Base-by-base conservation (phyloP, 2,113 vertebrate genomes). In the Corydoras maculifer region DNA sequence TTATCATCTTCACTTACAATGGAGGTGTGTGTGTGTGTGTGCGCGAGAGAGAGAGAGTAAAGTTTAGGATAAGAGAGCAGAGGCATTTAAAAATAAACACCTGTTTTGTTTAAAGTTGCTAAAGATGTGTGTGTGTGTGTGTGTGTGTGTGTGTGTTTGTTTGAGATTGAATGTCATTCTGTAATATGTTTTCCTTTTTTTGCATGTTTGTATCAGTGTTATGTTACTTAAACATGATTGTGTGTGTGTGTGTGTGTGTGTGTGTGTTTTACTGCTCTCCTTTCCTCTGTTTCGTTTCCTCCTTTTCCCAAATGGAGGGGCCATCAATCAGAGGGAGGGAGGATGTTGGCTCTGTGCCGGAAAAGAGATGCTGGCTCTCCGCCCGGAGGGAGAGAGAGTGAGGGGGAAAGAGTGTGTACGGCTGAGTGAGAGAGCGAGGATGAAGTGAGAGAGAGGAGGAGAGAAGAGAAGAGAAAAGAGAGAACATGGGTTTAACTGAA, bases 281-380 rank as follows among this genome's bases (percentile, higher is more conserved):
- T 66, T 32, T 53, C 10, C 79, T 77, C 75, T 81, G 65, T 84
- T 84, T 82, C 81, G 73, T 81, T 83, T 86, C 83, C 81, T 84
- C 77, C 83, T 82, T 79, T 87, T 84, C 79, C 82, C 81, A 74
- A 87, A 86, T 85, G 81, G 84, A 84, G 84, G 83, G 85, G 81
- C 86, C 86, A 90, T 88, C 88, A 88, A 88, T 89, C 86, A 88
- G 70, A 68, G 73, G 68, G 57, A 29, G 60, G 14, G 58, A 65
- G 61, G 68, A 75, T 75, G 68, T 75, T 75, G 74, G 68, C 62
- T 65, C 31, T 29, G 63, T 3, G 68, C 74, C 68, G 68, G 65
- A 65, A 69, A 70, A 70, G 74, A 75, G 62, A 70, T 65, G 74
- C 62, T 75, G 74, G 74, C 74, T 25, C 58, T 60, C 49, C 70